Evolutionary conservation across 35 echinoderm and acorn worm species (phyloP).

Genomic region (Amphiura filiformis): DNA sequence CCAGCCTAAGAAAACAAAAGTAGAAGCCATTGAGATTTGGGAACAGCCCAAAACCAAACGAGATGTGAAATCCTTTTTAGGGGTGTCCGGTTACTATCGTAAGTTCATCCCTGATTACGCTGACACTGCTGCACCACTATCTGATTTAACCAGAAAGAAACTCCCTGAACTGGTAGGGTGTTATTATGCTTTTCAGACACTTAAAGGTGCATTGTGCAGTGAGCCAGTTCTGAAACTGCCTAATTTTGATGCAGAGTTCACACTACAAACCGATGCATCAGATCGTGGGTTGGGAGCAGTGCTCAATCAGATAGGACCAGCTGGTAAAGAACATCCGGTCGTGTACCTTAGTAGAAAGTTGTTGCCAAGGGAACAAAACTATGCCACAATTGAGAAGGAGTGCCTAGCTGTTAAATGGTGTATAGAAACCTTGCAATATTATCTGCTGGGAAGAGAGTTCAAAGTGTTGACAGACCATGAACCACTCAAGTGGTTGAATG

Average conservation of each 20-base stretch:
- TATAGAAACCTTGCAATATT: slow-evolving; percentile 4
- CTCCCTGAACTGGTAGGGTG: slow-evolving; percentile 40
- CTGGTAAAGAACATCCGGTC: slow-evolving; percentile 41
- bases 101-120: slow-evolving; percentile 58
- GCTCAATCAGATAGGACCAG: not conserved
- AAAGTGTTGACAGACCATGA: slow-evolving; percentile 18
- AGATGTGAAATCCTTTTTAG: slow-evolving; percentile 47
- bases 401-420: slow-evolving; percentile 13
- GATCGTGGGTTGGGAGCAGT: not conserved
- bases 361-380: not conserved
- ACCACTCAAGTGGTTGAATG: slow-evolving; percentile 21
- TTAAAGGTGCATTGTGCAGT: not conserved
- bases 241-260: not conserved
- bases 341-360: slow-evolving; percentile 41
- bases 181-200: not conserved
- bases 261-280: not conserved
- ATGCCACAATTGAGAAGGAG: slow-evolving; percentile 27
- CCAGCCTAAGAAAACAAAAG: slow-evolving; percentile 29
- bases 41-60: slow-evolving; percentile 32
- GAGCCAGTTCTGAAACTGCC: slow-evolving; percentile 23
- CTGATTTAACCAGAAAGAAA: slow-evolving; percentile 44
- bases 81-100: slow-evolving; percentile 47
- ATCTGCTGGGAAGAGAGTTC: slow-evolving; percentile 21
- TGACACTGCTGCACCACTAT: slow-evolving; percentile 45
- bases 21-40: slow-evolving; percentile 29